Base-by-base conservation (phyloP, 1,140 invertebrate genomes). In the Drosophila busckii region DNA sequence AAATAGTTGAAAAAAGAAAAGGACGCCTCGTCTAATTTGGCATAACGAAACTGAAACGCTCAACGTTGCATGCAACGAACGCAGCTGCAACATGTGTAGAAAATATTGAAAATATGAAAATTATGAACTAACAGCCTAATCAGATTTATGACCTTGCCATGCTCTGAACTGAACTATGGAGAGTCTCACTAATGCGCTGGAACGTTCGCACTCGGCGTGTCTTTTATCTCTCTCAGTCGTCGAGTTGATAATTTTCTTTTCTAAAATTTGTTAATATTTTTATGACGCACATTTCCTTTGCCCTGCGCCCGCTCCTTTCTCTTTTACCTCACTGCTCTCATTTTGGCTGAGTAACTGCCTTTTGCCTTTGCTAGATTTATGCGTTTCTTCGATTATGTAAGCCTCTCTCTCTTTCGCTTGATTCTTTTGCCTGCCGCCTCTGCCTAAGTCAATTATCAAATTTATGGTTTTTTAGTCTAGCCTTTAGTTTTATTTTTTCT, bases 241-340 rank as follows among this genome's bases (percentile, higher is more conserved):
- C 23, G n/a, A 7, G 4, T 15, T 2, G 19, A 16, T 15, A 13
- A n/a, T 46, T 4, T 41, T 8, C 26, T n/a, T 52, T 6, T 52
- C 4, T 3, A 55, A 22, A 44, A 19, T 34, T 71, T 69, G 82
- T 82, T 73, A 82, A 80, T 80, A 80, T 80, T 82, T 80, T 80
- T 80, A 80, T 80, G 73, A 80, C 62, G 73, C 75, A 73, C 73
- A 80, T 82, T 80, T 82, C 73, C 73, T 68, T 55, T 78, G 69
- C 55, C 15, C 32, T 26, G 12, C 16, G n/a, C 19, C 23, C 19
- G 6, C 25, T 20, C 29, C 20, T 1, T 2, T 25, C 19, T 16
- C 31, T 35, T 10, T 48, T 15, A 6, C 20, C 19, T 25, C 38
- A 16, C 2, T n/a, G 35, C 8, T 38, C 42, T 19, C 44, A 10